Conservation (phyloP, 2,113 vertebrate genomes). For the Bufo gargarizans region DNA sequence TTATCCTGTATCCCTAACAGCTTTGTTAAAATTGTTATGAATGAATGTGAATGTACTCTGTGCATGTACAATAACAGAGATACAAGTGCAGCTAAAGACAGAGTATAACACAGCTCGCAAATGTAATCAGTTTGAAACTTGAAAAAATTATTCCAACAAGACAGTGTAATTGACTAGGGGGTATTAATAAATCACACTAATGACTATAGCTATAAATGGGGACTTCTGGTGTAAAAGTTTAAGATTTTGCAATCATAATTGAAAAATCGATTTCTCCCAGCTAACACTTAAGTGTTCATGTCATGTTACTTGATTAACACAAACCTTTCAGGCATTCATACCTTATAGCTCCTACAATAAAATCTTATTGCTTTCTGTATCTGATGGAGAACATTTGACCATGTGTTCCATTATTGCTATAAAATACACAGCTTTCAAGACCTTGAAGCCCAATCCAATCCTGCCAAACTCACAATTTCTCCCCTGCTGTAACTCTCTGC, state of each 20-base stretch:
- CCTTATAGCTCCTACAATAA: constrained; percentile 47
- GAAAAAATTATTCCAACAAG: constrained; percentile 13
- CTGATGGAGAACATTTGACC: constrained; percentile 52
- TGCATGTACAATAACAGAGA: too few species aligned
- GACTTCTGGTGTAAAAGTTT: constrained; percentile 50
- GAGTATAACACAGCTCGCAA: neutral
- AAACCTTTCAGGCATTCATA: constrained; percentile 56
- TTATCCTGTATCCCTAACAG: too few species aligned
- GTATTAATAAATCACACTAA: constrained; percentile 55
- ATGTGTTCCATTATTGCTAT: constrained; percentile 49
- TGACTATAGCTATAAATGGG: constrained; percentile 46
- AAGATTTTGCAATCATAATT: constrained; percentile 55
- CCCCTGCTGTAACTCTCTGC: constrained; percentile 58
- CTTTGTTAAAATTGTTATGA: too few species aligned
- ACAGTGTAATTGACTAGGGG: constrained; percentile 33
- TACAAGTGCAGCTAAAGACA: neutral
- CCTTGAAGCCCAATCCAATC: constrained; percentile 17
- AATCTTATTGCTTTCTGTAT: constrained; percentile 54
- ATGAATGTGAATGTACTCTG: too few species aligned
- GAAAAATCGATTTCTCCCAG: constrained; percentile 56
- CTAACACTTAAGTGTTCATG: constrained; percentile 55
- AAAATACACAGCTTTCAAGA: constrained; percentile 44
- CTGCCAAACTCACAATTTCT: constrained; percentile 53
- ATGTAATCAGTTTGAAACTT: neutral
- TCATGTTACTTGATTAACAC: constrained; percentile 58